Evolutionary conservation across 2,113 vertebrate species (phyloP), one percentile per base, ranked within the genome.

Genomic region (Labeo rohita): DNA sequence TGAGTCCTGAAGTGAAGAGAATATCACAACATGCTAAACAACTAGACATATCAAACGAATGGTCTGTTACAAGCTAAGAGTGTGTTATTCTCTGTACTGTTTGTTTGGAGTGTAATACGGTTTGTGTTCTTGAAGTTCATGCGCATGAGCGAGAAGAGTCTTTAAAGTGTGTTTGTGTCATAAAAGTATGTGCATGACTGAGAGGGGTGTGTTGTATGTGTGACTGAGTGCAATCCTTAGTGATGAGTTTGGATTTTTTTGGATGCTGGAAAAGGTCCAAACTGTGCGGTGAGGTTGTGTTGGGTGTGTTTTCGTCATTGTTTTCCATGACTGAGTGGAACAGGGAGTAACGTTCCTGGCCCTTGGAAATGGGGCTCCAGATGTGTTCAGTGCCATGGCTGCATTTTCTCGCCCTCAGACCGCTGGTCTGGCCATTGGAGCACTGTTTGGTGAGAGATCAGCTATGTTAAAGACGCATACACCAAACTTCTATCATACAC

Each of bases 341-440:
- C 92, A 99, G 98, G 98, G 98, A 15, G 98, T 99, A 91, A 99
- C 98, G 3, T 98, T 99, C 90, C 91, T 99, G 91, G 98, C 98
- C 1, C 95, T 99, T 59, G 98, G 98, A 50, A 99, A 99, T 0
- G 98, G 98, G 0, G 98, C 98, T 0, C 98, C 98, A 0, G 98
- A 99, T 77, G 95, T 99, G 90, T 99, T 99, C 94, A 99, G 98
- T 0, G 97, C 98, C 0, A 90, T 99, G 65, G 97, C 96, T 83
- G 98, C 98, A 0, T 98, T 99, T 92, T 97, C 98, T 0, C 92
- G 93, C 86, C 96, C 98, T 0, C 96, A 97, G 84, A 99, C 97
- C 0, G 98, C 97, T 0, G 96, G 98, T 47, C 90, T 99, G 92
- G 98, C 98, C 34, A 90, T 99, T 0, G 98, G 98, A 56, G 97